A percentile compares a stretch with the other conserved stretches of the same genome.
These are phyloP conservation scores for Sylvicapra grimmia DNA, from an alignment of 2,113 vertebrate species.

Conservation along the genomic window DNA sequence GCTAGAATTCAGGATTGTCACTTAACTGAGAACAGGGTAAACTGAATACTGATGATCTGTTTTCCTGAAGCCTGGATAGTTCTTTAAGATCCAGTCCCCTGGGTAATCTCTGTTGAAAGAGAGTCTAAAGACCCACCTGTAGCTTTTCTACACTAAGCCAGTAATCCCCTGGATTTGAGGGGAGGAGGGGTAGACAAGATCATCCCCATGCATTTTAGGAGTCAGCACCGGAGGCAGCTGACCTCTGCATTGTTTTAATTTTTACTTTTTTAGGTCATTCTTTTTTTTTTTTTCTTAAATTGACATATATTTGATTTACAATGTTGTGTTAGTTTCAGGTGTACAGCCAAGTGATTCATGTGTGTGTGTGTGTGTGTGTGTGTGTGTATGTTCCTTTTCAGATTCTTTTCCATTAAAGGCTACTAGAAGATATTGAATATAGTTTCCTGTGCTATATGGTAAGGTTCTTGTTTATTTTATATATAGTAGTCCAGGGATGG, in stretches of 20 bases:
- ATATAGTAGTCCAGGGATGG: not conserved
- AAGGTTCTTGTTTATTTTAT: not conserved
- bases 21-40: not conserved
- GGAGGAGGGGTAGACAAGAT: not conserved
- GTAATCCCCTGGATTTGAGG: not conserved
- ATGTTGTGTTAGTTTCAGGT: not conserved
- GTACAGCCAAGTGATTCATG: not conserved
- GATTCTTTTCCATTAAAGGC: not conserved
- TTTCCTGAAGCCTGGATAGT: not conserved
- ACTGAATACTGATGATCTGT: not conserved
- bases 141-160: not conserved
- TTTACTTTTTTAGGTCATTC: not conserved
- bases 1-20: not conserved
- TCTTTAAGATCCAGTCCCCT: not conserved
- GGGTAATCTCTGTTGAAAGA: not conserved
- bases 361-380: not conserved
- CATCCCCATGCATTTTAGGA: not conserved
- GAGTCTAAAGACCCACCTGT: not conserved
- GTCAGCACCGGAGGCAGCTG: not conserved
- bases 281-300: not conserved
- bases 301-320: not conserved
- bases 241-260: not conserved
- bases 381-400: not conserved
- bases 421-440: not conserved
- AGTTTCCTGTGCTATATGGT: not conserved